Percentiles rank a stretch among this genome's conserved stretches.
phyloP scores from a whole-genome alignment of 2,888 invertebrate genomes.

The Erannis defoliaria region DNA sequence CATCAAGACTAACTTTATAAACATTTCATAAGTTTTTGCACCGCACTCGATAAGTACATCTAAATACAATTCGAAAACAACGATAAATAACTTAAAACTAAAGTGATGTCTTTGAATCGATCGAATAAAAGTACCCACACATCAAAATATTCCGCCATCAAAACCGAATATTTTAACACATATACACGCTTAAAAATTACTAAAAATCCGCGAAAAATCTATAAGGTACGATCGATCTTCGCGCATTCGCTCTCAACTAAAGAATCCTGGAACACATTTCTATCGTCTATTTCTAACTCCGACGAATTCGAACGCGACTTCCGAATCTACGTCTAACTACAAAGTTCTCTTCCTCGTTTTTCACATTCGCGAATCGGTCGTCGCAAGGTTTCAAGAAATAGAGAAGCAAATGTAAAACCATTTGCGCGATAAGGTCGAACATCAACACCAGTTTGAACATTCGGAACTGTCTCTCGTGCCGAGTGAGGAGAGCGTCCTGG shows the following conservation, averaged over 20 bases:
- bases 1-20: constrained; percentile 56
- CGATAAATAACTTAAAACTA: constrained; percentile 55
- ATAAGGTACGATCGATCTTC: constrained; percentile 40
- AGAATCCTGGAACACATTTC: constrained; percentile 71
- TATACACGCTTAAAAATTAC: constrained; percentile 35
- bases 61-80: constrained; percentile 57
- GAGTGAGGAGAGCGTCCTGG: constrained; percentile 4
- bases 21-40: constrained; percentile 65
- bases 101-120: constrained; percentile 59
- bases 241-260: constrained; percentile 50
- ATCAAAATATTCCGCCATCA: constrained; percentile 39
- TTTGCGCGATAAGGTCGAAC: constrained; percentile 68
- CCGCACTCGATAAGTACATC: constrained; percentile 57
- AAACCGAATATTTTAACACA: constrained; percentile 31
- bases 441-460: constrained; percentile 60
- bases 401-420: constrained; percentile 78
- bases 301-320: constrained; percentile 52
- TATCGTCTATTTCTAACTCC: constrained; percentile 68
- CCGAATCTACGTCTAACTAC: constrained; percentile 51
- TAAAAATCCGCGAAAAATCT: constrained; percentile 48
- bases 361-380: constrained; percentile 45
- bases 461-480: constrained; percentile 43
- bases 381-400: constrained; percentile 64
- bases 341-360: constrained; percentile 42
- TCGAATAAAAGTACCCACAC: constrained; percentile 44